phyloP scores from a whole-genome alignment of 2,113 vertebrate species.

The Chaetops frenatus region DNA sequence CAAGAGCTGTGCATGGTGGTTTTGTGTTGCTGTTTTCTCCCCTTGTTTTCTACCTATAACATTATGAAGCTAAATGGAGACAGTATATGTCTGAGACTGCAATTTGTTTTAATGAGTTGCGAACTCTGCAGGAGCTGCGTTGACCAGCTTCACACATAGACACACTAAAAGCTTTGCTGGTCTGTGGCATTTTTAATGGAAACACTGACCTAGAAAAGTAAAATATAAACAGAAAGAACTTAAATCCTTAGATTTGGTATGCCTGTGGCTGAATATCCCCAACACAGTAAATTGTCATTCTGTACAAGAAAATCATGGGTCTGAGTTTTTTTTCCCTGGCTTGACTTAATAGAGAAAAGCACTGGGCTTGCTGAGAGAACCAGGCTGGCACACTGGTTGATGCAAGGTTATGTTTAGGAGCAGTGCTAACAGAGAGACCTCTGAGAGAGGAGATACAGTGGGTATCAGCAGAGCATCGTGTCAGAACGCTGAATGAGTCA shows the following conservation, averaged over 20 bases:
- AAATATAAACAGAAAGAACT: not conserved
- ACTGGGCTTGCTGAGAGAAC: not conserved
- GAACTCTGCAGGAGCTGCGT: not conserved
- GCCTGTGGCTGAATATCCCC: not conserved
- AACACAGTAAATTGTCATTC: not conserved
- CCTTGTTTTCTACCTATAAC: not conserved
- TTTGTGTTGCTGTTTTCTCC: not conserved
- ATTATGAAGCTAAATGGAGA: not conserved
- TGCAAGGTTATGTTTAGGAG: not conserved
- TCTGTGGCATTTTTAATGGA: not conserved
- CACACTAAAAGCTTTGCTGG: not conserved
- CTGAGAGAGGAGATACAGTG: not conserved
- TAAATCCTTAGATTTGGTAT: not conserved
- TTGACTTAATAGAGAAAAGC: not conserved
- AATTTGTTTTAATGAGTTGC: not conserved
- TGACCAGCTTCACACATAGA: not conserved
- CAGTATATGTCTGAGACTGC: not conserved
- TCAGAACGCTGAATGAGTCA: not conserved
- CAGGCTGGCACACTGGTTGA: not conserved
- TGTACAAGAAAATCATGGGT: not conserved
- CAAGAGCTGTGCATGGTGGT: not conserved
- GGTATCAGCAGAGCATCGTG: not conserved
- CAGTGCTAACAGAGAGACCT: not conserved
- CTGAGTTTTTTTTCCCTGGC: not conserved
- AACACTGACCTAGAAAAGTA: not conserved